phyloP scores from a whole-genome alignment of 2,797 vertebrate genomes.

The Halcyon chelicuti region DNA sequence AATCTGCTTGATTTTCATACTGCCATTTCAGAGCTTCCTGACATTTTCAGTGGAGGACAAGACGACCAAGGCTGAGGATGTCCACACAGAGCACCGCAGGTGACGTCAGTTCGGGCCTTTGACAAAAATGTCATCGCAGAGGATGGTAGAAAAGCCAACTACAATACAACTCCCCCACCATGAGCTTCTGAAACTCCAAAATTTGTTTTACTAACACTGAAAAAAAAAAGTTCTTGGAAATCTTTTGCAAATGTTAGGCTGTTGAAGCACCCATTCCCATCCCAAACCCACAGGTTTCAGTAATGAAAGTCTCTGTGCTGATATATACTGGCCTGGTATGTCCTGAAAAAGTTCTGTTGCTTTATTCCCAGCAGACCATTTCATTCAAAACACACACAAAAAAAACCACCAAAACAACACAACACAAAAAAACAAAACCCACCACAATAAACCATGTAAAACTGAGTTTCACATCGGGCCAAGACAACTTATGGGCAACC shows the following conservation, averaged over 20 bases:
- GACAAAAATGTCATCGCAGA: background rate
- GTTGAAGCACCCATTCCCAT: accelerated
- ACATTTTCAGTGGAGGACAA: background rate
- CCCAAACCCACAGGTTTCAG: background rate
- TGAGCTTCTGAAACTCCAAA: background rate
- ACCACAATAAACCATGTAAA: background rate
- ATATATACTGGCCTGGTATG: accelerated
- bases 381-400: background rate
- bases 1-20: background rate
- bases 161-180: background rate
- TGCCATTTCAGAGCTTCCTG: background rate
- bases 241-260: accelerated
- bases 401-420: too few species aligned
- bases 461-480: background rate
- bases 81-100: background rate
- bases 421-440: accelerated
- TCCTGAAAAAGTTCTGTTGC: background rate
- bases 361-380: background rate
- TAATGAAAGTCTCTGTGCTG: background rate
- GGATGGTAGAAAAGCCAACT: background rate
- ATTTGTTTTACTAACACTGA: background rate
- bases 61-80: background rate
- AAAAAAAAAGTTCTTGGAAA: background rate
- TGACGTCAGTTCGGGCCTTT: background rate
- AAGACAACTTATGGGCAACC: background rate